Base-by-base conservation (phyloP, 2,888 invertebrate genomes). In the Creontiades dilutus region DNA sequence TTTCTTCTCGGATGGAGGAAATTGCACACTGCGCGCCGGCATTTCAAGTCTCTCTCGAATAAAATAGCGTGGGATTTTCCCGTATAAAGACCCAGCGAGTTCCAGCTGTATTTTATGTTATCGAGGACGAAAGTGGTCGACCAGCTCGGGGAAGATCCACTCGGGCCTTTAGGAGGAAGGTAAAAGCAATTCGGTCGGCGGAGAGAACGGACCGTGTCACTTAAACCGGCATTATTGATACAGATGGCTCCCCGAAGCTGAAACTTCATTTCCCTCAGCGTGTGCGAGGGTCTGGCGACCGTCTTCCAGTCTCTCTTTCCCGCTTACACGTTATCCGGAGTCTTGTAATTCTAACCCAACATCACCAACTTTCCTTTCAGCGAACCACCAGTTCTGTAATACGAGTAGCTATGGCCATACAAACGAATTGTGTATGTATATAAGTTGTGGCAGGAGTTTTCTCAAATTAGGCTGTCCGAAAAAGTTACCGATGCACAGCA, bases 141-240 rank as follows among this genome's bases (percentile, higher is more conserved):
- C 23, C 61, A 61, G n/a, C 23, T 68, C 12, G n/a, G 27, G 9
- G 68, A 68, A 68, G 68, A 68, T 68, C 68, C 12, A 68, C 19
- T 68, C 27, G 23, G 19, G 23, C 68, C 68, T 68, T 68, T 23
- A 27, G 68, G 57, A 57, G 57, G 68, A 19, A 68, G 68, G 68
- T 68, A 27, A 27, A 68, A 68, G 68, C 68, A 68, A 68, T 68
- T 68, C 68, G 80, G 80, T 46, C 80, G 46, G 9, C 23, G 23
- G 23, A 82, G 52, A 82, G 52, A 82, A 55, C 82, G 82, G 82
- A 82, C 82, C 82, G 82, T 82, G 82, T 82, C 82, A 82, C 52
- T 82, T 82, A 82, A 82, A 82, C 19, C 23, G 82, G 82, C 82
- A 82, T 82, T 82, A 82, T 82, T 82, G 82, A 82, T 82, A 82